Percentiles rank a stretch among this genome's conserved stretches.
phyloP scores from a whole-genome alignment of 2,797 vertebrate species.

The Tapirus indicus region DNA sequence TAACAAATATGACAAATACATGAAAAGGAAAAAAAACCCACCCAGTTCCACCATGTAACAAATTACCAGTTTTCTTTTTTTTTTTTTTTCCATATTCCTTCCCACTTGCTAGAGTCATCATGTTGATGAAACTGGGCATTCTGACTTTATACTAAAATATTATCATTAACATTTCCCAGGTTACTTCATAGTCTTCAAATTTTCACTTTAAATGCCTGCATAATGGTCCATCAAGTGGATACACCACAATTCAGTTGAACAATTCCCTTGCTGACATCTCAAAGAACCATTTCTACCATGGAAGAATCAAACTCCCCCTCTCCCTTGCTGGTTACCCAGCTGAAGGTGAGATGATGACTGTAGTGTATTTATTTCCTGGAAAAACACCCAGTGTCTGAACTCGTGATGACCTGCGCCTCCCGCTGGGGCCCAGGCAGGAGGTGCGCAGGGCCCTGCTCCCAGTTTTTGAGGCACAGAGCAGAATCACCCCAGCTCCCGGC shows the following conservation, averaged over 20 bases:
- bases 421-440: background rate
- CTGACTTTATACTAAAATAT: conserved; percentile 18
- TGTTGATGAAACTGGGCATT: background rate
- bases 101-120: background rate
- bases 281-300: background rate
- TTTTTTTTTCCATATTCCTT: background rate
- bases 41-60: background rate
- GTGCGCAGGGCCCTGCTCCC: background rate
- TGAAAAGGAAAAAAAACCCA: background rate
- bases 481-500: background rate
- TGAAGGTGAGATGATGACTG: background rate
- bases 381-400: conserved; percentile 39
- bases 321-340: background rate
- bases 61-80: background rate
- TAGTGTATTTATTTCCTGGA: background rate
- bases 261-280: background rate
- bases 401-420: background rate
- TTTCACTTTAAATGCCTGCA: background rate
- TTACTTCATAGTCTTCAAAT: background rate
- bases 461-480: background rate
- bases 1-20: background rate
- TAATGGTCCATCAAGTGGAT: no score
- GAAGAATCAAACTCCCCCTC: background rate
- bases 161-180: background rate
- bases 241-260: background rate